Evolutionary conservation across 2,888 invertebrate genomes (phyloP), one percentile per base, ranked within the genome.

Genomic region (Caenorhabditis imperialis): DNA sequence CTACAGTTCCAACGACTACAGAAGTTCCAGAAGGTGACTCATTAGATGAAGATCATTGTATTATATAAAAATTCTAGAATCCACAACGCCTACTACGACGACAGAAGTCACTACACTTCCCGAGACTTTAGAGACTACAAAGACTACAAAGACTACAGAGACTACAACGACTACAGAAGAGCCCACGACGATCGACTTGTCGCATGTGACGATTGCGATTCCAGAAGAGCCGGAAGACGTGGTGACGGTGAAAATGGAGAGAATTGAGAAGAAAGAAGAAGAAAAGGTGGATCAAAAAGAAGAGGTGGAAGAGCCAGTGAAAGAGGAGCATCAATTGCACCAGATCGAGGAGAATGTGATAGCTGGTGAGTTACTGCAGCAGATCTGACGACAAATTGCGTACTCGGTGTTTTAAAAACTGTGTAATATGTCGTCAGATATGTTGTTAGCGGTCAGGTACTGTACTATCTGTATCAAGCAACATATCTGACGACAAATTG

Each of bases 341-440:
- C 55, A 55, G 45, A 73, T 73, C 8, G 67, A 73, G 35, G 18
- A 73, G 25, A 67, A 73, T 60, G 44, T 73, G 1, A 67, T 73
- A 14, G 48, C 65, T 44, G 60, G 73, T 73, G 27, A 16, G 3
- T 12, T 16, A 22, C 22, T 23, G 14, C 45, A n/a, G n/a, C n/a
- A n/a, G n/a, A n/a, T n/a, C n/a, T n/a, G n/a, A n/a, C n/a, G n/a
- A n/a, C n/a, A n/a, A n/a, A n/a, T n/a, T n/a, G n/a, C n/a, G n/a
- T n/a, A n/a, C n/a, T n/a, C n/a, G n/a, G n/a, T n/a, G n/a, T n/a
- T n/a, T n/a, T n/a, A n/a, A n/a, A n/a, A n/a, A n/a, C n/a, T n/a
- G n/a, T n/a, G n/a, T n/a, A n/a, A n/a, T n/a, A n/a, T n/a, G n/a
- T n/a, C n/a, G n/a, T n/a, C n/a, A n/a, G n/a, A n/a, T n/a, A n/a